A percentile compares a stretch with the other conserved stretches of the same genome.
Conservation (phyloP, 2,888 invertebrate genomes). For the Melitaea athalia region DNA sequence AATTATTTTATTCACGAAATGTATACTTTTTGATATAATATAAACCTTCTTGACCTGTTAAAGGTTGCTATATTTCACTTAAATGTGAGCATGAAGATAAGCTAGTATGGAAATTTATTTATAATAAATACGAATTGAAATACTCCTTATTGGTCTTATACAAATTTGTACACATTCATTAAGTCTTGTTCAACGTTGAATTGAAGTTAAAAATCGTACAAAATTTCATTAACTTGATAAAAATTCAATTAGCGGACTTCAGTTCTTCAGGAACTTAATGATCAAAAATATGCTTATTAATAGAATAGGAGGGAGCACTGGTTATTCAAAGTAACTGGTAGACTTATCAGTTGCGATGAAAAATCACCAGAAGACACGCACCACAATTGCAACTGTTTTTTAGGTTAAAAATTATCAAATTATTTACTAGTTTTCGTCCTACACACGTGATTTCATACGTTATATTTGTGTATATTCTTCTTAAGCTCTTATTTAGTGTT, state of each 20-base stretch:
- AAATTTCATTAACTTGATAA: background rate
- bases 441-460: too few relatives aligned
- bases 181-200: background rate
- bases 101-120: constrained; percentile 14
- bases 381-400: too few relatives aligned
- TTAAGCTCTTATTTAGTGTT: too few relatives aligned
- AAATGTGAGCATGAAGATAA: constrained; percentile 16
- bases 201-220: background rate
- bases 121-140: constrained; percentile 11
- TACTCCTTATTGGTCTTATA: constrained; percentile 3
- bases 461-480: too few relatives aligned
- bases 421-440: too few relatives aligned
- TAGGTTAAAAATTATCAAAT: too few relatives aligned
- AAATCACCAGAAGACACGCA: too few relatives aligned
- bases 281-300: too few relatives aligned
- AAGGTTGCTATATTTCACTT: constrained; percentile 13
- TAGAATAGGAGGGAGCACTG: background rate
- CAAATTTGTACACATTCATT: background rate
- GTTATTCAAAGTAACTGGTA: background rate
- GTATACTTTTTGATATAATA: constrained; percentile 5
- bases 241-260: background rate
- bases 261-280: too few relatives aligned
- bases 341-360: background rate
- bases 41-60: constrained; percentile 10
- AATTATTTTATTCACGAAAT: background rate